Evolutionary conservation across 1,140 invertebrate genomes (phyloP), one percentile per base, ranked within the genome.

Genomic region (Lepeophtheirus salmonis): DNA sequence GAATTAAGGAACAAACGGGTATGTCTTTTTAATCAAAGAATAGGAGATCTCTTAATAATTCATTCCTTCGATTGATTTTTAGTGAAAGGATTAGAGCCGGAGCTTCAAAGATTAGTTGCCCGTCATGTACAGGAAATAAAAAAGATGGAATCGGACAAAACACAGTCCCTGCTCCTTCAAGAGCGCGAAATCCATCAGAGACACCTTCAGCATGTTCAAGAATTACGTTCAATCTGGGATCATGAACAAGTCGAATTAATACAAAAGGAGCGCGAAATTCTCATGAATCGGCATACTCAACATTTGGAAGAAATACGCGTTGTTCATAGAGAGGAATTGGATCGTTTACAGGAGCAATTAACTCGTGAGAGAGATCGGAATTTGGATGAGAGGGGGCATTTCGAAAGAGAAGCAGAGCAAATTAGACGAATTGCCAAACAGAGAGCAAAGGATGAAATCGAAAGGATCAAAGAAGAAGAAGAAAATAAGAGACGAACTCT

Each of bases 1-100:
- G 52, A 22, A 54, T 54, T 22, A 54, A 54, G 18, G 52, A 54
- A 14, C 52, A 54, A 54, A 54, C 52, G 18, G 49, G 49, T 10
- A 12, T 17, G 49, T 17, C 49, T 2, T 20, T 12, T 48, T 48
- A 48, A 48, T n/a, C 30, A 48, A 48, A 10, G n/a, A 12, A 48
- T n/a, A n/a, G 12, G 41, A 12, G 41, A 48, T 12, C n/a, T 48
- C 41, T 12, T 48, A 48, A 12, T n/a, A 48, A n/a, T 12, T n/a
- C n/a, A 48, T 48, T 48, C n/a, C 41, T 48, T 12, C 16, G 16
- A 12, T 50, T 50, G 49, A 2, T 50, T 3, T 17, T 50, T 2
- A 17, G 52, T 54, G 17, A 17, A 22, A 18, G 52, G 52, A n/a
- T 22, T 54, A 3, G 52, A 54, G 52, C 52, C 52, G n/a, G 52